Conservation (phyloP, 2,797 vertebrate species). For the Micrastur ruficollis region DNA sequence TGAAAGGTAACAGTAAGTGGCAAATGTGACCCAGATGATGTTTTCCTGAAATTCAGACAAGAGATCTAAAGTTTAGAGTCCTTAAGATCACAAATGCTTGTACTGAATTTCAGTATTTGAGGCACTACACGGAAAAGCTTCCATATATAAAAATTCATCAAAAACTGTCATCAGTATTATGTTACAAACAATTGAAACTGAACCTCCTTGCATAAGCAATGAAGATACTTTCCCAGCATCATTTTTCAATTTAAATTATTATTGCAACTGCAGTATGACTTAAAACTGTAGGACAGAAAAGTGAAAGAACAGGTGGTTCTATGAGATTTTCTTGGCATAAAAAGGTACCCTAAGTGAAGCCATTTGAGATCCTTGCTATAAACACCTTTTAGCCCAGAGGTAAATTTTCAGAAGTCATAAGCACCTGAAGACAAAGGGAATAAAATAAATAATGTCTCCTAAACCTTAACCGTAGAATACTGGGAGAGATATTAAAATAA, state of each 20-base stretch:
- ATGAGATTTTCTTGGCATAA: neutral
- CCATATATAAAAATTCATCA: neutral
- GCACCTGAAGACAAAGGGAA: neutral
- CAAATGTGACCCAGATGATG: neutral
- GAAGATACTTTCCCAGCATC: neutral
- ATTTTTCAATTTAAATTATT: neutral
- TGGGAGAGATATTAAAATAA: neutral
- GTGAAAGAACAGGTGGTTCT: neutral
- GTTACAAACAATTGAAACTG: neutral
- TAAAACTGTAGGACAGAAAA: neutral
- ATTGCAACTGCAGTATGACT: neutral
- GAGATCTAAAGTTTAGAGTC: neutral
- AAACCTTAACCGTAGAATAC: neutral
- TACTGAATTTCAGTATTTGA: neutral
- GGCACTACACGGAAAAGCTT: neutral
- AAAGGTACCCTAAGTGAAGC: neutral
- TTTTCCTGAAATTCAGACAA: neutral
- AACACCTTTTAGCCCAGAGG: neutral
- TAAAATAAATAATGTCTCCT: conserved; percentile 10
- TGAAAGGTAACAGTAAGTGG: neutral
- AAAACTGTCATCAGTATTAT: neutral
- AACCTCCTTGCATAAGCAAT: neutral
- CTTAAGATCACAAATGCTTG: neutral
- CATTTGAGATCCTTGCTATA: neutral
- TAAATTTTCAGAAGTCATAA: neutral